Evolutionary conservation across 2,113 vertebrate species (phyloP), one percentile per base, ranked within the genome.

Genomic region (Elgaria multicarinata): DNA sequence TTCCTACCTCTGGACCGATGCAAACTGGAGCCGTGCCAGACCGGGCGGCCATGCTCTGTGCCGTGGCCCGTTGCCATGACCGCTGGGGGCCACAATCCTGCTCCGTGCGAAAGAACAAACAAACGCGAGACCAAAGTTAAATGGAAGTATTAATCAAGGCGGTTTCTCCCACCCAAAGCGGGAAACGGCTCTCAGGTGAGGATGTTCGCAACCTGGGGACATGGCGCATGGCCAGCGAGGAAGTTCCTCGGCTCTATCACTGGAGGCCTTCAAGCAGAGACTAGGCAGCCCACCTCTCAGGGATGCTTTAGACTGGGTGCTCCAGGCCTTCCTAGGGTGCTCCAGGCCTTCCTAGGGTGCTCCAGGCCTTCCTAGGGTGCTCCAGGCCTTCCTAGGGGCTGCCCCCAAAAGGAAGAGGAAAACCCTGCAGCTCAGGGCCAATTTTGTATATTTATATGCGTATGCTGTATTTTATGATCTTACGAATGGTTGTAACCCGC

Each of bases 51-150:
- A 1, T 6, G 20, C 4, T 12, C 69, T 33, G 0, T 10, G 6
- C 10, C 13, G 20, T 24, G 55, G 18, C 74, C 39, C 0, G 3
- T 3, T 9, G 81, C 91, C 42, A 67, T 81, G 33, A 85, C 90
- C 36, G 13, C 90, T 87, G 90, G 24, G 26, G 1, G 81, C 18
- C 55, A 3, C 81, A 31, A 5, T 26, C 44, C 24, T 6, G 14
- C 6, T 33, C 58, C 26, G 16, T 86, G 87, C 50, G 33, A 50
- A 53, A 89, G 94, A 75, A 18, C 82, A 90, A 87, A 92, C 92
- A 94, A 87, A 92, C 92, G 93, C 83, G 79, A 91, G 33, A 86
- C n/a, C 89, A 89, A 90, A 93, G 88, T 64, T 88, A 46, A 85
- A 92, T 93, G 92, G 93, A 82, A 71, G 39, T 1, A 2, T 20